Evolutionary conservation across 2,797 vertebrate genomes (phyloP), one percentile per base, ranked within the genome.

Genomic region (Karalla daura): DNA sequence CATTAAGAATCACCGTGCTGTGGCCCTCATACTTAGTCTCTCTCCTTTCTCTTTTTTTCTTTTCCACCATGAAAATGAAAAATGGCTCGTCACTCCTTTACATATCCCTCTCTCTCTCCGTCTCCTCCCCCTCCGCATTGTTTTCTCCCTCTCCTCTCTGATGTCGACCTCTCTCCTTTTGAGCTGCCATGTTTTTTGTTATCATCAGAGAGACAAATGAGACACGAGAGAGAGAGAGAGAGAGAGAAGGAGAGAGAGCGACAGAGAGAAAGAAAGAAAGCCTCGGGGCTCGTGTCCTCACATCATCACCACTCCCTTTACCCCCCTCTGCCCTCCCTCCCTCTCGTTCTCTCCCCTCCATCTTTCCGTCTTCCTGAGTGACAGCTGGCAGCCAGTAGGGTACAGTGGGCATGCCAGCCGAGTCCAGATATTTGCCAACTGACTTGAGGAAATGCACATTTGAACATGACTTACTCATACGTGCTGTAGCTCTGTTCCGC

Each of bases 341-440:
- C 32, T 45, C 52, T 44, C 18, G n/a, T 78, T 74, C 67, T 75
- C 78, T 52, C 60, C 81, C 84, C 86, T 83, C 81, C 81, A 83
- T 87, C 88, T 83, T 76, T 86, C 80, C 35, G 50, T 87, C 77
- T 89, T 84, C 86, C 85, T 91, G 89, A 89, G 91, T 92, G 92
- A 93, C 93, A 94, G 92, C 93, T 93, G 93, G 93, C 91, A 88
- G 88, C 84, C 93, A 90, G 93, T 92, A 89, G 92, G 93, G 89
- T 89, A 92, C 88, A 86, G 84, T 73, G 88, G 78, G 79, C 77
- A 84, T 92, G 93, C 92, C 93, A 94, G 81, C 61, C 83, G 77
- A 90, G 79, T 70, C 75, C 83, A 78, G 60, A 81, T 82, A 84
- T 87, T 83, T 89, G 90, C 85, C 91, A 90, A 85, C 49, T 76